Percentiles rank a stretch among this genome's conserved stretches.
phyloP scores from a whole-genome alignment of 2,113 vertebrate species.

The Etheostoma cragini region DNA sequence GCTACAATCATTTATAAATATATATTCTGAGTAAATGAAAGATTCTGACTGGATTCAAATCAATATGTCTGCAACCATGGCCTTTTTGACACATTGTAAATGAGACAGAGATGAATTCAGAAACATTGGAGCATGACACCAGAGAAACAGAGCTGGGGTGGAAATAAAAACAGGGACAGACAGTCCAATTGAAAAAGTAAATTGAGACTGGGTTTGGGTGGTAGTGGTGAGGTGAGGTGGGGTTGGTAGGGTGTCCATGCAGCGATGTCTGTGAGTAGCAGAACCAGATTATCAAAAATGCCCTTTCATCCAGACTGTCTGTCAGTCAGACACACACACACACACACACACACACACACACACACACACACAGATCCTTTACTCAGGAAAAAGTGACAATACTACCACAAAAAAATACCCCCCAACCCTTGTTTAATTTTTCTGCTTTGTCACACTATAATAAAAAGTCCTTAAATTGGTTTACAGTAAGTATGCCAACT shows the following conservation, averaged over 20 bases:
- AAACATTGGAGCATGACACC: conserved; percentile 28
- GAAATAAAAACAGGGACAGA: conserved; percentile 36
- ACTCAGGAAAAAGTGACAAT: background rate
- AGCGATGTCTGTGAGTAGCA: conserved; percentile 36
- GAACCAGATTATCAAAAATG: conserved; percentile 36
- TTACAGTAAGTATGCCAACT: background rate
- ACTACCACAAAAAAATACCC: background rate
- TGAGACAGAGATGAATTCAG: conserved; percentile 21
- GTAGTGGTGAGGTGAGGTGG: background rate
- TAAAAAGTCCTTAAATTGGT: background rate
- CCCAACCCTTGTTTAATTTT: background rate
- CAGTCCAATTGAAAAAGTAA: conserved; percentile 41
- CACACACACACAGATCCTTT: background rate
- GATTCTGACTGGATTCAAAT: conserved; percentile 6
- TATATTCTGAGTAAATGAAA: conserved; percentile 1
- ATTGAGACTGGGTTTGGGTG: conserved; percentile 11
- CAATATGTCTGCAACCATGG: background rate
- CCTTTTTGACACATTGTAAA: conserved; percentile 30
- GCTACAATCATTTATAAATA: background rate
- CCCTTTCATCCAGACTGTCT: conserved; percentile 33
- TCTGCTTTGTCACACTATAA: background rate
- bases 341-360: no score
- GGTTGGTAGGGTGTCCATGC: background rate
- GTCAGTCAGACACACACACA: background rate
- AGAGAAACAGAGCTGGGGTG: conserved; percentile 18